Percentiles rank a stretch among this genome's conserved stretches.
phyloP scores from a whole-genome alignment of 2,888 invertebrate genomes.

The Litoditis marina region DNA sequence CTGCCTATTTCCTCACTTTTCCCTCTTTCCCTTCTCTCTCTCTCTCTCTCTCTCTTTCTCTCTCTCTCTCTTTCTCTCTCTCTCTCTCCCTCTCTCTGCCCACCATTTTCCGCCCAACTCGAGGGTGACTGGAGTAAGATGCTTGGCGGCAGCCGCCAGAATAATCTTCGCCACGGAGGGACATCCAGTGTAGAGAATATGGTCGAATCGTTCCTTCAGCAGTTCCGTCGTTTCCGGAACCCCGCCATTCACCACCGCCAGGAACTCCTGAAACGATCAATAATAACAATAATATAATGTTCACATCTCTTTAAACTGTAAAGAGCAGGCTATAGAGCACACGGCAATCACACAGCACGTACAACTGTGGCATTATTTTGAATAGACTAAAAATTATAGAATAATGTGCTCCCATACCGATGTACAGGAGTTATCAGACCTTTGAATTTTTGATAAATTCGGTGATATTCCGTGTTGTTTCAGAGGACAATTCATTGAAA shows the following conservation, averaged over 20 bases:
- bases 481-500: no score
- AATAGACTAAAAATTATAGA: no score
- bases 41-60: background rate
- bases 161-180: conserved; percentile 85
- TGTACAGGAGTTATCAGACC: no score
- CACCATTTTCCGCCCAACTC: conserved; percentile 76
- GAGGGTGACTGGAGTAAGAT: conserved; percentile 86
- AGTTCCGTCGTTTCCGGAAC: conserved; percentile 80
- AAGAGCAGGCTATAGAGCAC: no score
- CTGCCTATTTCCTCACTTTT: background rate
- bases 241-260: conserved; percentile 72
- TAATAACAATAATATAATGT: no score
- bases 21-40: no score
- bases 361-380: no score
- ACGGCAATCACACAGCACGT: no score
- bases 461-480: no score
- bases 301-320: no score
- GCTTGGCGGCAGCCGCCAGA: conserved; percentile 82
- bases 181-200: conserved; percentile 86
- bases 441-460: no score
- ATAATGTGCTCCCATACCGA: no score
- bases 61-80: background rate
- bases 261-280: conserved; percentile 65
- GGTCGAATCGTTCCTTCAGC: conserved; percentile 82
- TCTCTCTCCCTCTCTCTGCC: conserved; percentile 67